phyloP scores from a whole-genome alignment of 2,888 invertebrate species.

The Yponomeuta plumbellus region DNA sequence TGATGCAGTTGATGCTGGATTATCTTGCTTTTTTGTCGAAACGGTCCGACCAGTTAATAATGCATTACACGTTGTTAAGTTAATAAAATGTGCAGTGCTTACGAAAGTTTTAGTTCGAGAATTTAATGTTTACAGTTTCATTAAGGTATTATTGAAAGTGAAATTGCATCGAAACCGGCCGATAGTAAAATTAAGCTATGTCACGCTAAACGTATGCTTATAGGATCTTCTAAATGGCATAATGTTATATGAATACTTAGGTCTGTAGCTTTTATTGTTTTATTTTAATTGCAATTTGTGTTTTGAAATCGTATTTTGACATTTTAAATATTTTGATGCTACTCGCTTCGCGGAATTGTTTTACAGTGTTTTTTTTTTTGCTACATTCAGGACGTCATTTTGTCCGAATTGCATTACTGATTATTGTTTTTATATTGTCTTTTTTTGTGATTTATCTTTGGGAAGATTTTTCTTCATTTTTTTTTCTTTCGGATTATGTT shows the following conservation, averaged over 20 bases:
- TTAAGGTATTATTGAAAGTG: background rate
- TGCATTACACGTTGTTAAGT: too few species aligned
- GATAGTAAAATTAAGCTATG: constrained; percentile 12
- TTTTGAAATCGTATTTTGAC: constrained; percentile 8
- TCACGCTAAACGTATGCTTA: constrained; percentile 4
- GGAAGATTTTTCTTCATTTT: background rate
- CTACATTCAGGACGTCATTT: background rate
- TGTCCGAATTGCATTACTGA: background rate
- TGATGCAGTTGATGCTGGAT: too few species aligned
- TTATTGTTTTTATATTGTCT: background rate
- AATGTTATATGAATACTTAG: constrained; percentile 3
- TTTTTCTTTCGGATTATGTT: constrained; percentile 31
- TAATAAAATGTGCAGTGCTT: too few species aligned
- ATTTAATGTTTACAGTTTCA: constrained; percentile 24
- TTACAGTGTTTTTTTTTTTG: background rate
- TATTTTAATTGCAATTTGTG: constrained; percentile 7
- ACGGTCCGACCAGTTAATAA: too few species aligned
- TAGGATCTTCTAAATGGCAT: constrained; percentile 13
- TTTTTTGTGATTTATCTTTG: background rate
- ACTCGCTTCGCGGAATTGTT: background rate
- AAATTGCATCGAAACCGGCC: constrained; percentile 13
- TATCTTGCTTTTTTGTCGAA: too few species aligned
- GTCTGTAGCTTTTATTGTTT: constrained; percentile 9
- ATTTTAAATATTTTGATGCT: background rate
- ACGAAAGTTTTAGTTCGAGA: background rate